These are phyloP conservation scores for Hylia prasina DNA, from an alignment of 2,113 vertebrate species.

Conservation along the genomic window DNA sequence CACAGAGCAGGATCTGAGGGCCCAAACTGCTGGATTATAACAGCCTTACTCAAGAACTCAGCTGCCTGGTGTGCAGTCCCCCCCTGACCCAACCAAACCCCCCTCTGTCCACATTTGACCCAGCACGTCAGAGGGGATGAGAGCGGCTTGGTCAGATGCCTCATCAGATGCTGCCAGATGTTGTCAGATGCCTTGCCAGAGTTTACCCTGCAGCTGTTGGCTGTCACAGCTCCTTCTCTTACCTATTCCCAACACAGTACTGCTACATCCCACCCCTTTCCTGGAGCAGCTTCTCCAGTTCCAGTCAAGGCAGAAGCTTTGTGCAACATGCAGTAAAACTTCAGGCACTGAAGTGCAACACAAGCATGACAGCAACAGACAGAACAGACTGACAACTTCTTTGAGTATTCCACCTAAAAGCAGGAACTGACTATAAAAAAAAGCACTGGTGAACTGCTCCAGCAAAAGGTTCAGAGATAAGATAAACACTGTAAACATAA, in stretches of 20 bases:
- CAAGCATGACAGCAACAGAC: neutral
- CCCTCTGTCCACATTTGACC: neutral
- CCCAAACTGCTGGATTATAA: neutral
- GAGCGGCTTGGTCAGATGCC: neutral
- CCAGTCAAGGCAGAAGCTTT: neutral
- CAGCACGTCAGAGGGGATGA: neutral
- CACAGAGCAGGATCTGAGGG: neutral
- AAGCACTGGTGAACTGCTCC: slow-evolving; percentile 1
- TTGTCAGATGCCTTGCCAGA: neutral
- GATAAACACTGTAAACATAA: slow-evolving; percentile 64
- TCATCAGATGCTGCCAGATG: slow-evolving; percentile 1
- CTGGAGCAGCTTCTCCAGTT: neutral
- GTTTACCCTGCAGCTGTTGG: neutral
- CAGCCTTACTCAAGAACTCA: neutral
- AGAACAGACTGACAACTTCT: slow-evolving; percentile 10
- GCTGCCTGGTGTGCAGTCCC: neutral
- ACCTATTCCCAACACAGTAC: neutral
- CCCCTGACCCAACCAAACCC: neutral
- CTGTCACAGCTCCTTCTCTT: neutral
- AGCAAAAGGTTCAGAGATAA: slow-evolving; percentile 54
- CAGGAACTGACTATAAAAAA: neutral
- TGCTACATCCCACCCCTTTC: neutral
- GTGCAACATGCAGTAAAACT: neutral
- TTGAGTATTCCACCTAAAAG: slow-evolving; percentile 19
- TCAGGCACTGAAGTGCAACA: neutral